Percentiles rank a stretch among this genome's conserved stretches.
These are phyloP conservation scores for Chrysocyon brachyurus DNA, from an alignment of 2,797 vertebrate genomes.

Conservation along the genomic window DNA sequence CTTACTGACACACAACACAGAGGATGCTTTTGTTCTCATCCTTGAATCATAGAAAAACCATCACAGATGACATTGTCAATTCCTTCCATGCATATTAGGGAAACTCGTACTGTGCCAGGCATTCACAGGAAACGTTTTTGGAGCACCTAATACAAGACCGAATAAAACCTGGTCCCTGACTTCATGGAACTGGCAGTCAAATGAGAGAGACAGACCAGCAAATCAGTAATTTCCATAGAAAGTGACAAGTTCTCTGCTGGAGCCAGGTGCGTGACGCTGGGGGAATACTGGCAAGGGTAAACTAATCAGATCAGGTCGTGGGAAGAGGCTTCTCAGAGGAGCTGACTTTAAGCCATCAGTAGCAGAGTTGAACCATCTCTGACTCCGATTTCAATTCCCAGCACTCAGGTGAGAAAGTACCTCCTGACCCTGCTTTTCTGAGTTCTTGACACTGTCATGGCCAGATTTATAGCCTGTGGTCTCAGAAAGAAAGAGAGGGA, in stretches of 20 bases:
- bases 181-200: neutral
- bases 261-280: neutral
- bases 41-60: neutral
- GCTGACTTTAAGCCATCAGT: neutral
- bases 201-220: neutral
- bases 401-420: conserved; percentile 4
- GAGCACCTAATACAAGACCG: neutral
- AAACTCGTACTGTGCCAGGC: neutral
- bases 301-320: accelerated
- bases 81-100: neutral
- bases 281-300: neutral
- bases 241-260: neutral
- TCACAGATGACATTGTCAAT: neutral
- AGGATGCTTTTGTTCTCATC: neutral
- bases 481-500: neutral
- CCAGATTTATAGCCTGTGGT: neutral
- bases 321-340: neutral
- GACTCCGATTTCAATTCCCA: neutral
- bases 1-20: neutral
- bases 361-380: neutral
- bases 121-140: neutral
- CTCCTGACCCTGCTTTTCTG: neutral
- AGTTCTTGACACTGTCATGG: neutral
- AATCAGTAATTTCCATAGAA: neutral
- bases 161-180: neutral